These are phyloP conservation scores for Riptortus pedestris DNA, from an alignment of 1,140 invertebrate species.

Conservation along the genomic window DNA sequence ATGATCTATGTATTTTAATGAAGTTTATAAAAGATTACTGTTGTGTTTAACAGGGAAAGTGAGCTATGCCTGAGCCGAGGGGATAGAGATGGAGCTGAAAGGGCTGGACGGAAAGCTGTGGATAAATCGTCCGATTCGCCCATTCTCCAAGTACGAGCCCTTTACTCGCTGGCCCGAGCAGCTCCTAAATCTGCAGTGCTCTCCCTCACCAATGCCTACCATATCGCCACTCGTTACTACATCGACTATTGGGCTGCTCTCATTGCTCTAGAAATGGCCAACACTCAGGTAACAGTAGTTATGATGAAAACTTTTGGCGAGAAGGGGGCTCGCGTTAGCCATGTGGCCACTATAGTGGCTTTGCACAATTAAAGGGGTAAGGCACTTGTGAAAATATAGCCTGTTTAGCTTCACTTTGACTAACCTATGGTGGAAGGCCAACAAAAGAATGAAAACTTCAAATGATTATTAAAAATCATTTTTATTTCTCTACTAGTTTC, in stretches of 20 bases:
- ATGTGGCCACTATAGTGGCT: too few species aligned
- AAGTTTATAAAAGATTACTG: not conserved
- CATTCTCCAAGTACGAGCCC: slow-evolving; percentile 50
- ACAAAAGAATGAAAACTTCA: too few species aligned
- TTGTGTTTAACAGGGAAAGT: slow-evolving; percentile 47
- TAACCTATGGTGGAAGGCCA: too few species aligned
- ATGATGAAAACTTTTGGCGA: too few species aligned
- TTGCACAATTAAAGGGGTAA: too few species aligned
- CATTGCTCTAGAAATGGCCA: slow-evolving; percentile 66
- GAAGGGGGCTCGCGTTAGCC: too few species aligned
- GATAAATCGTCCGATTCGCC: slow-evolving; percentile 35
- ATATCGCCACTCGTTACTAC: slow-evolving; percentile 57
- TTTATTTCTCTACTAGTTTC: too few species aligned
- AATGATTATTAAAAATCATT: too few species aligned
- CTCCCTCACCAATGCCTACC: slow-evolving; percentile 56
- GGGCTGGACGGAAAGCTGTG: slow-evolving; percentile 48
- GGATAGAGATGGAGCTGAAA: slow-evolving; percentile 50
- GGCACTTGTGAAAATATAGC: too few species aligned
- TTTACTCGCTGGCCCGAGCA: slow-evolving; percentile 62
- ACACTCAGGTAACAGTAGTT: slow-evolving; percentile 50
- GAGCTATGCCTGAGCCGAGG: slow-evolving; percentile 57
- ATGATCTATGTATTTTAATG: too few species aligned
- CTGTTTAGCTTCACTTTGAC: too few species aligned
- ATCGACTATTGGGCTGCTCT: slow-evolving; percentile 61
- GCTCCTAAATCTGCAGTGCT: slow-evolving; percentile 45